A percentile compares a stretch with the other conserved stretches of the same genome.
These are phyloP conservation scores for Caenorhabditis sp. DNA, from an alignment of 2,888 invertebrate genomes.

Conservation along the genomic window DNA sequence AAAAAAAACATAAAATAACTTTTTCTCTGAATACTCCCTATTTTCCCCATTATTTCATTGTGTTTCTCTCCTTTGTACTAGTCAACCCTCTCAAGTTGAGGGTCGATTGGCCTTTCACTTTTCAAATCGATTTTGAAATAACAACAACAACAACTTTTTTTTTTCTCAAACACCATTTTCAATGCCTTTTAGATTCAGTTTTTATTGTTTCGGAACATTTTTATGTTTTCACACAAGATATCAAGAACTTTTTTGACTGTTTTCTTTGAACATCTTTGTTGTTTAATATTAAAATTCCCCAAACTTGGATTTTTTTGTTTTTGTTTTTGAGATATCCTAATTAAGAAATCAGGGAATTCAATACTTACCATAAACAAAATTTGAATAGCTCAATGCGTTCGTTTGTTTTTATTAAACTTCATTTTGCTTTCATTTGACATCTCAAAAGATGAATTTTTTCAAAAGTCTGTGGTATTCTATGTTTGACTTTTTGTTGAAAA, in stretches of 20 bases:
- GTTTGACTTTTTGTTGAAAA: too few species aligned
- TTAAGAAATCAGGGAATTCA: too few species aligned
- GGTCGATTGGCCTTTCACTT: conserved; percentile 18
- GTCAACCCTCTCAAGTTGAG: conserved; percentile 26
- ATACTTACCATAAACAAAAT: too few species aligned
- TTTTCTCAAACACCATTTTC: conserved; percentile 1
- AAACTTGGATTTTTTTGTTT: background rate
- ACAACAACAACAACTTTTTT: background rate
- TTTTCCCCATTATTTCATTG: conserved; percentile 8
- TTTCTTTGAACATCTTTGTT: too few species aligned
- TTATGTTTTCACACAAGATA: conserved; percentile 18
- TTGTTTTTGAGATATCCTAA: background rate
- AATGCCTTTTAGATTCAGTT: background rate
- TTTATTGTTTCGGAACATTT: background rate
- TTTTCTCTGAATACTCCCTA: conserved; percentile 19
- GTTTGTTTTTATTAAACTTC: too few species aligned
- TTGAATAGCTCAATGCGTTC: too few species aligned
- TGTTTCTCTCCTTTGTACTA: conserved; percentile 20
- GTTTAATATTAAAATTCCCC: background rate
- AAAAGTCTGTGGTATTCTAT: too few species aligned
- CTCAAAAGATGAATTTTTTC: too few species aligned
- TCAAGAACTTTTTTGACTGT: too few species aligned
- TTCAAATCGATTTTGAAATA: conserved; percentile 1
- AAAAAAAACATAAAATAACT: background rate
- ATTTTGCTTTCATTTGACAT: too few species aligned